These are phyloP conservation scores for Strigamia transsilvanica DNA, from an alignment of 2,888 invertebrate genomes.

Conservation along the genomic window DNA sequence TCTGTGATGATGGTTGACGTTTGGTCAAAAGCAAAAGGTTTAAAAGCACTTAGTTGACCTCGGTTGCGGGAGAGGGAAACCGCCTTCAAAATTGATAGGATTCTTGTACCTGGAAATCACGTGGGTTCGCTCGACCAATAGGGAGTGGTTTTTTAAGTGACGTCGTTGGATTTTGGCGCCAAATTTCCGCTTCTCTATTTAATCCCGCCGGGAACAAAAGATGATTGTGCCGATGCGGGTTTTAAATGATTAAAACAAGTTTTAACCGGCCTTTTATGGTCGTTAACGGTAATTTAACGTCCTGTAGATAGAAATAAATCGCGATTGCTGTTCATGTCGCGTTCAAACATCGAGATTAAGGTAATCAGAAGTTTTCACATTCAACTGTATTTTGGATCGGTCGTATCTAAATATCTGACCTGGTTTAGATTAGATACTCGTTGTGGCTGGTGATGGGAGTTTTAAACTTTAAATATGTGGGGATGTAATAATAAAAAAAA, in stretches of 20 bases:
- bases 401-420: constrained; percentile 27
- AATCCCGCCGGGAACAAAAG: background rate
- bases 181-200: constrained; percentile 9
- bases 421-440: background rate
- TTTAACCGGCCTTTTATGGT: background rate
- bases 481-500: background rate
- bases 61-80: background rate
- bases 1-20: background rate
- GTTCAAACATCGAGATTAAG: background rate
- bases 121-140: background rate
- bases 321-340: background rate
- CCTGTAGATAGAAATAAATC: background rate
- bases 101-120: background rate
- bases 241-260: constrained; percentile 2
- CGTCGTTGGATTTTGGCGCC: background rate
- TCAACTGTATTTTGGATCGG: background rate
- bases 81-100: constrained; percentile 12
- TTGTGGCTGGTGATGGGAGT: background rate
- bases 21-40: background rate
- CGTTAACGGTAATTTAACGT: background rate
- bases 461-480: background rate
- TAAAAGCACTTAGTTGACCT: background rate
- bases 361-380: background rate
- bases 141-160: background rate
- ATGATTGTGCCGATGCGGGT: background rate